phyloP scores from a whole-genome alignment of 2,113 vertebrate species.

The rabbit (Oryctolagus cuniculus) region DNA sequence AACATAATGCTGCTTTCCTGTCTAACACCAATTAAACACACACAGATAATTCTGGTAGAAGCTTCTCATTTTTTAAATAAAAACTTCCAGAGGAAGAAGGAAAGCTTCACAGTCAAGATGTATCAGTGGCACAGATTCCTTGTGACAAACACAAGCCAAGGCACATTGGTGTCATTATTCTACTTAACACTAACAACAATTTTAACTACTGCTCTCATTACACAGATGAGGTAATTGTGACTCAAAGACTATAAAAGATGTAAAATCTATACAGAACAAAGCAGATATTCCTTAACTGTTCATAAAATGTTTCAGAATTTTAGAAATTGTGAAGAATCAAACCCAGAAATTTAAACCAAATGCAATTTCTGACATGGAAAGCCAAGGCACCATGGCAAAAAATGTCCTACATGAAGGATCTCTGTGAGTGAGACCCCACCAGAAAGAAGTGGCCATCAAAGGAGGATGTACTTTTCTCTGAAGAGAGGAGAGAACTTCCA shows the following conservation, averaged over 20 bases:
- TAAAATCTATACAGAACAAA: neutral
- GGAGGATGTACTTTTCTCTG: too few relatives aligned
- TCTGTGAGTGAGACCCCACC: too few relatives aligned
- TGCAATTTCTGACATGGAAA: neutral
- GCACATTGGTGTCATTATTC: neutral
- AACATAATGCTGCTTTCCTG: neutral
- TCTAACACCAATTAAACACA: neutral
- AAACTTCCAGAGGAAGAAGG: neutral
- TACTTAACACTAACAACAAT: neutral
- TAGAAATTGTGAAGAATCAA: slow-evolving; percentile 23
- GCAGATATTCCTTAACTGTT: neutral
- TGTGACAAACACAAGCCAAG: rapidly evolving
- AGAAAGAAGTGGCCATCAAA: too few relatives aligned
- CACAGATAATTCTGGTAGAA: neutral
- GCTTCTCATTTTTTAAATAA: neutral
- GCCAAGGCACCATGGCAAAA: too few relatives aligned
- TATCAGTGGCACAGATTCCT: neutral
- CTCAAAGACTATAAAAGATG: neutral
- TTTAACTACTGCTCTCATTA: neutral
- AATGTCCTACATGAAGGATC: too few relatives aligned
- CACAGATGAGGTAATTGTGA: neutral
- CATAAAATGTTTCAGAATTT: neutral
- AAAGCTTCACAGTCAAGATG: neutral
- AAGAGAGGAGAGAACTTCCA: too few relatives aligned
- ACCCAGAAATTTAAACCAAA: neutral